A percentile compares a stretch with the other conserved stretches of the same genome.
phyloP scores from a whole-genome alignment of 2,113 vertebrate genomes.

The Sylvilagus bachmani region DNA sequence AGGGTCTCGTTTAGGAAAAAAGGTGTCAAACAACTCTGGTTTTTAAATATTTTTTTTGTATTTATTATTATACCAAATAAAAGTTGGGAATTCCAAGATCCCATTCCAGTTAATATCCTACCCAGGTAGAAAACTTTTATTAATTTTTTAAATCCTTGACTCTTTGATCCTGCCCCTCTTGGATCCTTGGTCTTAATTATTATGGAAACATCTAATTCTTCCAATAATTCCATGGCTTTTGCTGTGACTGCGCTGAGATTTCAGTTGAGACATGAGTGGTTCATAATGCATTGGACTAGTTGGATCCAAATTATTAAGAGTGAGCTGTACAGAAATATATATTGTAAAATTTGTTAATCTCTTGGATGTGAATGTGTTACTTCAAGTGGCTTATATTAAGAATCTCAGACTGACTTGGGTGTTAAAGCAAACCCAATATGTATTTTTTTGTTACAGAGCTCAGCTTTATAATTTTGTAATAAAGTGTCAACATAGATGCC shows the following conservation, averaged over 20 bases:
- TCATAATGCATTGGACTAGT: conserved; percentile 78
- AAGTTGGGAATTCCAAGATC: conserved; percentile 51
- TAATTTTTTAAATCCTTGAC: conserved; percentile 8
- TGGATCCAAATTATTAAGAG: conserved; percentile 80
- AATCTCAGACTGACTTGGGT: conserved; percentile 79
- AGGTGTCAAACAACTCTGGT: background rate
- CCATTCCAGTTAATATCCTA: conserved; percentile 48
- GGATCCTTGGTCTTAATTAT: conserved; percentile 67
- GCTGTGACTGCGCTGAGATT: conserved; percentile 64
- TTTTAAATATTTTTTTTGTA: background rate
- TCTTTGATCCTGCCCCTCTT: background rate
- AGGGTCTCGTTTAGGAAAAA: conserved; percentile 57
- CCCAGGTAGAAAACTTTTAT: conserved; percentile 36
- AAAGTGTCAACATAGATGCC: conserved; percentile 85
- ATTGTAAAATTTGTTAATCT: conserved; percentile 80
- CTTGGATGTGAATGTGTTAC: conserved; percentile 82
- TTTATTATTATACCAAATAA: conserved; percentile 68
- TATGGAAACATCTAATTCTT: conserved; percentile 63
- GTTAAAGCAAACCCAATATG: conserved; percentile 78
- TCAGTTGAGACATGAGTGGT: conserved; percentile 64
- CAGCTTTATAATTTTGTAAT: conserved; percentile 92
- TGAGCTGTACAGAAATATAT: conserved; percentile 79
- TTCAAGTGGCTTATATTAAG: conserved; percentile 84
- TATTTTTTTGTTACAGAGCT: conserved; percentile 88
- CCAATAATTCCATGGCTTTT: conserved; percentile 46